Base-by-base conservation (phyloP, 1,140 invertebrate species). In the Diploscapter pachys region DNA sequence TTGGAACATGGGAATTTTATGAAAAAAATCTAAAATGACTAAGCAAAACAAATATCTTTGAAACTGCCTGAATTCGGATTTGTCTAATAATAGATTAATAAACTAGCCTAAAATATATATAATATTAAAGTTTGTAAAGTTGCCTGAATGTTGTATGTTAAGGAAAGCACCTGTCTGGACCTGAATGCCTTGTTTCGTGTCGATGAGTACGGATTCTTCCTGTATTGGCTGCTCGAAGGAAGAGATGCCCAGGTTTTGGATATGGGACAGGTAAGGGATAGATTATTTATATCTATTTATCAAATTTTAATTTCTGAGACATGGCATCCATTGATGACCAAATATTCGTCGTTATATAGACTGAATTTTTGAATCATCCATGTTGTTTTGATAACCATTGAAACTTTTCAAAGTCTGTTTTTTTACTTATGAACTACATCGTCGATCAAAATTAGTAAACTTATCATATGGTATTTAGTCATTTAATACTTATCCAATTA, bases 151-250 rank as follows among this genome's bases (percentile, higher is more conserved):
- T 61, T 69, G 3, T 54, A 59, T 53, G 63, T 82, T 50, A 61
- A 93, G 86, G 94, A 95, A 87, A 93, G 92, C 82, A 90, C 90
- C 11, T 92, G 93, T 78, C 89, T 93, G 57, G 96, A 98, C 86
- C 88, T 91, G 68, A 91, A 91, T 83, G 96, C 94, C 81, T 86
- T 91, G 71, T 95, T 99, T 86, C 93, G 93, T 88, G 95, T 98
- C 49, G 96, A 99, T 86, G 94, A 98, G 86, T 95, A 94, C 89
- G 96, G 95, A 63, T 99, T 98, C 89, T 99, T 98, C 88, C 93
- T 99, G 78, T 96, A 95, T 86, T 99, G 95, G 96, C 96, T 98
- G 87, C 95, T 94, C 85, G 95, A 97, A 79, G 92, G 92, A 76
- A 91, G 90, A 89, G 95, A 97, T 87, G 81, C 82, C 5, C 72